Conservation (phyloP, 2,888 invertebrate genomes). For the Hydrotaea diabolus region DNA sequence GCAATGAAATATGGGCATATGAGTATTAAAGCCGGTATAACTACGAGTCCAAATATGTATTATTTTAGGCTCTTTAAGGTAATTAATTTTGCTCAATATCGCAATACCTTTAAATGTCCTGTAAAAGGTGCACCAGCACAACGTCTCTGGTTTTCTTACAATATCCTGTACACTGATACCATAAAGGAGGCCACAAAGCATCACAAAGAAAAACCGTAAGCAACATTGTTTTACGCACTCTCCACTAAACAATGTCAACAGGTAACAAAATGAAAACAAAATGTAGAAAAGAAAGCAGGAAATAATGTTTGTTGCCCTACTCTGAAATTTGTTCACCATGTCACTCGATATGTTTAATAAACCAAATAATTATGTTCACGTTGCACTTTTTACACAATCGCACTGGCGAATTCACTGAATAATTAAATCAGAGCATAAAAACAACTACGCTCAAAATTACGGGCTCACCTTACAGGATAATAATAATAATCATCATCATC, state of each 20-base stretch:
- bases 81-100: too few species aligned
- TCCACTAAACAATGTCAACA: constrained; percentile 23
- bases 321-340: not conserved
- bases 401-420: not conserved
- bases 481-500: constrained; percentile 54
- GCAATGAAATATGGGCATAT: too few species aligned
- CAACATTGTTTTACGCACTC: constrained; percentile 4
- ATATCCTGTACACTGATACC: constrained; percentile 8
- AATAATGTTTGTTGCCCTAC: constrained; percentile 9
- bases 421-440: constrained; percentile 23
- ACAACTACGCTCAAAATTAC: constrained; percentile 28
- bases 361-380: constrained; percentile 58
- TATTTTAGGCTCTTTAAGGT: too few species aligned
- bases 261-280: constrained; percentile 28
- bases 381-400: constrained; percentile 6
- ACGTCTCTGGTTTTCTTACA: not conserved
- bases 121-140: not conserved
- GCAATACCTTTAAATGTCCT: not conserved
- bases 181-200: too few species aligned
- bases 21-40: too few species aligned
- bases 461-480: constrained; percentile 55
- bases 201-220: not conserved
- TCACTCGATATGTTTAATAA: constrained; percentile 60
- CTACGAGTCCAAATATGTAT: too few species aligned
- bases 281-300: constrained; percentile 42